These are phyloP conservation scores for Cryptoleucopteryx plumbea DNA, from an alignment of 2,113 vertebrate species.

Conservation along the genomic window DNA sequence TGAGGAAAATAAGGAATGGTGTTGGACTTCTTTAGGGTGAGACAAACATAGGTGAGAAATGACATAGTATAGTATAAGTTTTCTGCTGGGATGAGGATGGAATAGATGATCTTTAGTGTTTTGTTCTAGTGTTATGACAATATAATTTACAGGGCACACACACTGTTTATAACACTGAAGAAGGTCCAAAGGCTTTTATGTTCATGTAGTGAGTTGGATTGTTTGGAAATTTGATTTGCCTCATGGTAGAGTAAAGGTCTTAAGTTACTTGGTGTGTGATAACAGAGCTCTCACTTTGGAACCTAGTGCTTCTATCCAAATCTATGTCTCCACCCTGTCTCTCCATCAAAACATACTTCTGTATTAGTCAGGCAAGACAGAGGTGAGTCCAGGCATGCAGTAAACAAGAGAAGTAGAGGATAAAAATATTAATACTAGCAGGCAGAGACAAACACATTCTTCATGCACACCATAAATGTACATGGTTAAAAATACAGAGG, in stretches of 20 bases:
- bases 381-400: background rate
- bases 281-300: background rate
- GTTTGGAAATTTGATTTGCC: background rate
- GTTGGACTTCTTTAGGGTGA: background rate
- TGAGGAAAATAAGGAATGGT: background rate
- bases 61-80: background rate
- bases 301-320: background rate
- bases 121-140: background rate
- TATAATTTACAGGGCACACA: background rate
- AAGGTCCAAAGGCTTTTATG: background rate
- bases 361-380: background rate
- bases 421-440: background rate
- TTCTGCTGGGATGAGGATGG: background rate
- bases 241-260: background rate
- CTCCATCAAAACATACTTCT: background rate
- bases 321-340: background rate
- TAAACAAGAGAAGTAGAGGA: background rate
- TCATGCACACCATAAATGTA: background rate
- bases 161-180: background rate
- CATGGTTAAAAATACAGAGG: background rate
- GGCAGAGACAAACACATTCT: background rate
- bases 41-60: background rate
- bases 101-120: background rate
- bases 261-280: background rate
- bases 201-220: background rate